These are phyloP conservation scores for Sisor rabdophorus DNA, from an alignment of 2,113 vertebrate species.

Conservation along the genomic window DNA sequence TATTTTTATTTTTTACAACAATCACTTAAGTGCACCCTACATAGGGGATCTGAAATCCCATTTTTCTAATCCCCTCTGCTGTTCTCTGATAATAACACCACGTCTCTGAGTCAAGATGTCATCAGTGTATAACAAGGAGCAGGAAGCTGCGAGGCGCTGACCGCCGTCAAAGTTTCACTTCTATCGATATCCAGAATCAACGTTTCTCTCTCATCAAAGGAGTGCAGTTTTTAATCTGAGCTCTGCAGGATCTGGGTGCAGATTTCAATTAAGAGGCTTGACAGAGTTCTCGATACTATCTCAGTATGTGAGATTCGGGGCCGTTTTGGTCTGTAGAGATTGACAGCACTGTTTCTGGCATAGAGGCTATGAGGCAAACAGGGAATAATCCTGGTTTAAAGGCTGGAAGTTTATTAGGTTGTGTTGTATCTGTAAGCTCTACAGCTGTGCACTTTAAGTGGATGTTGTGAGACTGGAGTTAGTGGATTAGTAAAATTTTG, in stretches of 20 bases:
- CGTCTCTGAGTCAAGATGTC: conserved; percentile 66
- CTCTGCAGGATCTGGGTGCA: conserved; percentile 44
- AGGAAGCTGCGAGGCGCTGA: conserved; percentile 49
- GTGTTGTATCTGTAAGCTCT: not conserved
- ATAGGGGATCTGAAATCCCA: conserved; percentile 62
- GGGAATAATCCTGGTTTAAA: conserved; percentile 3
- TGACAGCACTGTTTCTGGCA: not conserved
- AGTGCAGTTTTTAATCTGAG: conserved; percentile 49
- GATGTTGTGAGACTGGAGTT: not conserved
- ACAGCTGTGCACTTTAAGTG: not conserved
- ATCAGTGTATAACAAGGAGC: conserved; percentile 60
- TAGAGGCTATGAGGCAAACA: not conserved
- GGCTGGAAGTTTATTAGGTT: not conserved
- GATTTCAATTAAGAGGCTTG: conserved; percentile 53
- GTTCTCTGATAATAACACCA: conserved; percentile 63
- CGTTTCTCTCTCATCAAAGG: conserved; percentile 49
- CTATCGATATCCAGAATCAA: conserved; percentile 50
- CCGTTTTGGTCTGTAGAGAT: conserved; percentile 24
- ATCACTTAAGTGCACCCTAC: conserved; percentile 64
- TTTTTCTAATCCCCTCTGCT: conserved; percentile 70
- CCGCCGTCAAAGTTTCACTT: conserved; percentile 45
- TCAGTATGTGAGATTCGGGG: conserved; percentile 33
- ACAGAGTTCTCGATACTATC: conserved; percentile 45
- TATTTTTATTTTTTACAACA: conserved; percentile 64
- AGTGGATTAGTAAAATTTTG: not conserved